Evolutionary conservation across 2,888 invertebrate genomes (phyloP).

Genomic region (Antheraea assamensis): DNA sequence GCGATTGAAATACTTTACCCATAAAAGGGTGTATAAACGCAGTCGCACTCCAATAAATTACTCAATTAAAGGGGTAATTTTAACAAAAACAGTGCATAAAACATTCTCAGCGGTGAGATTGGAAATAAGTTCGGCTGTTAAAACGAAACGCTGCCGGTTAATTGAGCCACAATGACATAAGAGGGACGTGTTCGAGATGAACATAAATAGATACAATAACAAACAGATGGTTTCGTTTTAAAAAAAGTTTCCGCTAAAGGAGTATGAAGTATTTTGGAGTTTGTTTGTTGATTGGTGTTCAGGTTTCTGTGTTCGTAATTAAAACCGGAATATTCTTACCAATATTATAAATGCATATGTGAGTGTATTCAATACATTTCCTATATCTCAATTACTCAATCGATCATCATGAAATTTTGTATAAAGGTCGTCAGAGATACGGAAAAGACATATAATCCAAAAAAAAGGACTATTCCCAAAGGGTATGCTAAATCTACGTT

Average conservation of each 20-base stretch:
- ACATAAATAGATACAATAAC: conserved; percentile 72
- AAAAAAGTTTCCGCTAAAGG: conserved; percentile 37
- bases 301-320: neutral
- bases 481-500: too few species aligned
- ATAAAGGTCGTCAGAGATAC: too few species aligned
- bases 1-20: conserved; percentile 24
- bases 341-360: too few species aligned
- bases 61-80: conserved; percentile 64
- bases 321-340: neutral
- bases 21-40: conserved; percentile 43
- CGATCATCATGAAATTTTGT: too few species aligned
- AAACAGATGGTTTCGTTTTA: conserved; percentile 70
- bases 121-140: conserved; percentile 63
- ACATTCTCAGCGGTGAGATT: conserved; percentile 49
- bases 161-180: conserved; percentile 72
- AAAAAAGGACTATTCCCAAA: too few species aligned
- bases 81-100: conserved; percentile 47
- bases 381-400: too few species aligned
- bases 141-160: conserved; percentile 61
- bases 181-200: conserved; percentile 54
- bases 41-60: conserved; percentile 61
- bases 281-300: neutral
- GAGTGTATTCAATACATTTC: too few species aligned
- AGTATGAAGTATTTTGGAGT: conserved; percentile 7
- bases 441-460: too few species aligned